Evolutionary conservation across 2,888 invertebrate species (phyloP), one percentile per base, ranked within the genome.

Genomic region (Heliconius sara): DNA sequence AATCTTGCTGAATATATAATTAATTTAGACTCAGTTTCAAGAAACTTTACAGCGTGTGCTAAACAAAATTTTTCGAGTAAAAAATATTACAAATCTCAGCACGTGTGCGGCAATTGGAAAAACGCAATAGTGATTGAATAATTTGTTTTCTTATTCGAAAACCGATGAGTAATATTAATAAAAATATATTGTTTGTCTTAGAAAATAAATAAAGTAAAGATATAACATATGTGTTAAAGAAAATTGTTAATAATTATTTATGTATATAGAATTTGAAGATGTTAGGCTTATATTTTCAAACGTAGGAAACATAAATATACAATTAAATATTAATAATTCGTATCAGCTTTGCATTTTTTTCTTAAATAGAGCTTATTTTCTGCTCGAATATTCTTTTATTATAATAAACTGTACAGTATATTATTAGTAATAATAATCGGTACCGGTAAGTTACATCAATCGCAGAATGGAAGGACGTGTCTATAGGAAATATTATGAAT

Each of bases 31-130:
- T 85, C 86, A 86, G 89, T 87, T 74, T 16, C 22, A 85, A 83
- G 81, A 87, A 84, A 89, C 85, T 86, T 86, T 86, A 88, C 83
- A 87, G 87, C 87, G 86, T 88, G 89, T 91, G 90, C 65, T 87
- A 92, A 93, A 91, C 86, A 89, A 91, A 92, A 88, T 89, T 89
- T 90, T 89, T 91, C 87, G 88, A 39, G 87, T 85, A 91, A 92
- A 94, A 94, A 93, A 94, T 94, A 94, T 93, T 92, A 94, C 93
- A 94, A 94, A 93, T 89, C 90, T 90, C 91, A 92, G 94, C 95
- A 95, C 95, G 94, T 95, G 95, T 95, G 94, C 95, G 93, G 93
- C 92, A 91, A 92, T 92, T 91, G 92, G 93, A 92, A 94, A 93
- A 93, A 92, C 91, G 93, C 93, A 93, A 89, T 84, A 84, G 83